Evolutionary conservation across 2,797 vertebrate species (phyloP).

Genomic region (Octomys mimax): DNA sequence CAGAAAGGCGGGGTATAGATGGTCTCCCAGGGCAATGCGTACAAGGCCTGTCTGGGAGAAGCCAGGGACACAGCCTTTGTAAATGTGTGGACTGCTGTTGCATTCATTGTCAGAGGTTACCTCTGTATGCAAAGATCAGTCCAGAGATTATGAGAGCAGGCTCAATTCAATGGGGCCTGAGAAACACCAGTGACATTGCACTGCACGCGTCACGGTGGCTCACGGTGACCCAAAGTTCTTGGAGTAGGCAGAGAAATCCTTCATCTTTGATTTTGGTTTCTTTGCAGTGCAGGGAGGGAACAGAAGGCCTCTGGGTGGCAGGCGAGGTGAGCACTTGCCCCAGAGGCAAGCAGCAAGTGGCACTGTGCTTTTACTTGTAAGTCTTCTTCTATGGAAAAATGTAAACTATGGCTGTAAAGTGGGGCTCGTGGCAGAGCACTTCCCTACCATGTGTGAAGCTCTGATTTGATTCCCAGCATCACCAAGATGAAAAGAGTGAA

Average conservation of each 20-base stretch:
- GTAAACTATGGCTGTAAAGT: neutral
- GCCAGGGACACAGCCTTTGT: neutral
- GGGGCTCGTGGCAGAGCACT: neutral
- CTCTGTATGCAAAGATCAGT: neutral
- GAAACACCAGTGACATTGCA: neutral
- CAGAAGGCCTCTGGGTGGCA: neutral
- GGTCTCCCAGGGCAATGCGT: neutral
- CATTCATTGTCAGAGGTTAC: neutral
- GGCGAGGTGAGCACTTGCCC: too few species aligned
- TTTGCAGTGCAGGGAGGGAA: neutral
- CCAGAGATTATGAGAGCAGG: accelerated
- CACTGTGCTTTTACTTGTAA: neutral
- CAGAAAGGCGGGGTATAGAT: neutral
- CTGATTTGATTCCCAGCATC: neutral
- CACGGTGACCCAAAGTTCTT: neutral
- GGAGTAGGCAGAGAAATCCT: neutral
- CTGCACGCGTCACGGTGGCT: neutral
- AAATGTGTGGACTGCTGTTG: accelerated
- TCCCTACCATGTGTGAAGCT: neutral
- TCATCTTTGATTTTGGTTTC: neutral
- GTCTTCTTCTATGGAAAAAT: neutral
- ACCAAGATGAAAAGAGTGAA: neutral
- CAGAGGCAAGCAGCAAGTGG: neutral
- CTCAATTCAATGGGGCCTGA: neutral
- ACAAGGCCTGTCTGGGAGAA: neutral